These are phyloP conservation scores for Nannobrachium achirus DNA, from an alignment of 2,113 vertebrate genomes.

Conservation along the genomic window DNA sequence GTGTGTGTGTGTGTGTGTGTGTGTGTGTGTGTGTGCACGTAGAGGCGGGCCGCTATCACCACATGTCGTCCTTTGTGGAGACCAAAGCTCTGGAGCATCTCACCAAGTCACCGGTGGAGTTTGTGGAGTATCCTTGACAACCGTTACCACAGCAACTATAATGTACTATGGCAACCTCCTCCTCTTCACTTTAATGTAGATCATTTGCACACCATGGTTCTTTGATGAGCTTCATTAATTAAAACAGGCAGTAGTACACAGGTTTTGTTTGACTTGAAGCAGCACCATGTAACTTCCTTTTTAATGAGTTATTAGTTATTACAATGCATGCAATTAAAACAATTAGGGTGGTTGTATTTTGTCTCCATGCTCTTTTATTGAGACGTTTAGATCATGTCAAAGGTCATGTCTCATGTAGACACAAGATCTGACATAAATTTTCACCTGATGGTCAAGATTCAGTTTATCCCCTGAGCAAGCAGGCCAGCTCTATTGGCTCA, in stretches of 20 bases:
- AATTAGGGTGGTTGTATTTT: too few species aligned
- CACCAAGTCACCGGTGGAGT: constrained; percentile 97
- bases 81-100: constrained; percentile 98
- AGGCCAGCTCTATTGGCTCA: too few species aligned
- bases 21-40: constrained; percentile 29
- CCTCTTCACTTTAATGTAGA: constrained; percentile 3
- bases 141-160: constrained; percentile 34
- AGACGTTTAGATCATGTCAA: too few species aligned
- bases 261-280: too few species aligned
- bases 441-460: too few species aligned
- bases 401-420: too few species aligned
- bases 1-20: background rate
- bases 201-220: background rate
- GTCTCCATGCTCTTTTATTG: too few species aligned
- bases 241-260: background rate
- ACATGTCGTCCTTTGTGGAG: constrained; percentile 99
- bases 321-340: too few species aligned
- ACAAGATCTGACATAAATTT: too few species aligned
- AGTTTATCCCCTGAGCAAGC: too few species aligned
- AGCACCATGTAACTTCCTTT: too few species aligned
- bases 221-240: background rate
- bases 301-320: too few species aligned
- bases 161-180: constrained; percentile 35
- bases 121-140: constrained; percentile 96
- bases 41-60: constrained; percentile 94